phyloP scores from a whole-genome alignment of 2,888 invertebrate genomes.

The Dicyrtoma fusca region DNA sequence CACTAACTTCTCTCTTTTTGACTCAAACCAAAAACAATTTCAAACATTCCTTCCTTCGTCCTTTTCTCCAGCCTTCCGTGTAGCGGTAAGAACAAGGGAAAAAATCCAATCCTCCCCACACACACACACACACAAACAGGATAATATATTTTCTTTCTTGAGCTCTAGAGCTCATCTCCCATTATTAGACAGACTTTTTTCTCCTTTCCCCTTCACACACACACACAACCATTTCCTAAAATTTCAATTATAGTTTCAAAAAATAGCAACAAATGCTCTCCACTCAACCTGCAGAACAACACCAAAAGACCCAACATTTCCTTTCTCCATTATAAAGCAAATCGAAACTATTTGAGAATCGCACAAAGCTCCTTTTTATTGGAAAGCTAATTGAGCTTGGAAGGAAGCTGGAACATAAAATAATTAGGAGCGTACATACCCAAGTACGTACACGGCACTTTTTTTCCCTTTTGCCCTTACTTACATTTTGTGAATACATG shows the following conservation, averaged over 20 bases:
- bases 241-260: neutral
- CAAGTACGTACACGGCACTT: too few relatives aligned
- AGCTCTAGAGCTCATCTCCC: neutral
- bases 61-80: neutral
- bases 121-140: neutral
- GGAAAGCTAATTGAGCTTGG: too few relatives aligned
- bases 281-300: too few relatives aligned
- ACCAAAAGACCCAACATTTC: too few relatives aligned
- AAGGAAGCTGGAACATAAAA: too few relatives aligned
- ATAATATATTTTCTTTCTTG: neutral
- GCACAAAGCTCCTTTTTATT: too few relatives aligned
- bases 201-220: neutral
- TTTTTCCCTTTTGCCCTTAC: too few relatives aligned
- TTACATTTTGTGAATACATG: too few relatives aligned
- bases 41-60: slow-evolving; percentile 19
- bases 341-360: too few relatives aligned
- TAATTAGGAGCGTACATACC: too few relatives aligned
- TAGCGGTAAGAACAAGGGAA: neutral
- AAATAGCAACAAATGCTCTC: too few relatives aligned
- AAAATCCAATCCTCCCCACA: slow-evolving; percentile 4
- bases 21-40: slow-evolving; percentile 14
- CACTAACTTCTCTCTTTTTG: neutral
- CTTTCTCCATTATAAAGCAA: too few relatives aligned
- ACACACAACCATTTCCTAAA: neutral
- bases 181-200: neutral